A percentile compares a stretch with the other conserved stretches of the same genome.
Conservation (phyloP, 2,113 vertebrate species). For the Cebus imitator region DNA sequence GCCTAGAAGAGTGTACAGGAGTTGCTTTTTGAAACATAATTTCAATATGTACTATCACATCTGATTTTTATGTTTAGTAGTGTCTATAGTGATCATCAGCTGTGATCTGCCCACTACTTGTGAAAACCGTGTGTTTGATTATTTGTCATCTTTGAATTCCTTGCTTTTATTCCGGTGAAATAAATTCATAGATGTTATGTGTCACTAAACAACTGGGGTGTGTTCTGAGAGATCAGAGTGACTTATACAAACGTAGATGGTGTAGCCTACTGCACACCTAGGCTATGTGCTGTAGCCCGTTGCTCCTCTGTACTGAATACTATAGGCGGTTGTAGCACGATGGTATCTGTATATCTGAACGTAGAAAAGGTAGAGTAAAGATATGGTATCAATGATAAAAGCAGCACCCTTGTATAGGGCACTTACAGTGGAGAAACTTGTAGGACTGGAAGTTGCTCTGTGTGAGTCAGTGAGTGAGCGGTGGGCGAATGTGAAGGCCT, state of each 20-base stretch:
- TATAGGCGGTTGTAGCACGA: neutral
- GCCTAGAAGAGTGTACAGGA: slow-evolving; percentile 68
- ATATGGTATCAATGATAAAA: neutral
- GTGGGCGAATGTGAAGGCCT: neutral
- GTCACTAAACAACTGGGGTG: neutral
- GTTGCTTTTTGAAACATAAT: neutral
- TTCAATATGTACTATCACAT: neutral
- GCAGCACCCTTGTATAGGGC: neutral
- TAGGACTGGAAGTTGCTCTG: neutral
- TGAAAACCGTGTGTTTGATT: slow-evolving; percentile 93
- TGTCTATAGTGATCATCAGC: slow-evolving; percentile 92
- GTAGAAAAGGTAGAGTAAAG: neutral
- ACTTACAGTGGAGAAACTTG: neutral
- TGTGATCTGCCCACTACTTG: slow-evolving; percentile 92
- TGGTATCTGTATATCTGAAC: neutral
- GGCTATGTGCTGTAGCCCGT: neutral
- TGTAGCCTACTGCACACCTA: neutral
- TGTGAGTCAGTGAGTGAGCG: neutral
- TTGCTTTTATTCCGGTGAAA: slow-evolving; percentile 39
- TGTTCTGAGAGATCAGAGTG: neutral
- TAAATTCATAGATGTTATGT: neutral
- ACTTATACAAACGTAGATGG: neutral
- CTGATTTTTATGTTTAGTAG: slow-evolving; percentile 92
- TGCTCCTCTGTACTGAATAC: neutral
- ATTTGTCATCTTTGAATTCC: slow-evolving; percentile 3